Base-by-base conservation (phyloP, 2,113 vertebrate genomes). In the Xenus cinereus region DNA sequence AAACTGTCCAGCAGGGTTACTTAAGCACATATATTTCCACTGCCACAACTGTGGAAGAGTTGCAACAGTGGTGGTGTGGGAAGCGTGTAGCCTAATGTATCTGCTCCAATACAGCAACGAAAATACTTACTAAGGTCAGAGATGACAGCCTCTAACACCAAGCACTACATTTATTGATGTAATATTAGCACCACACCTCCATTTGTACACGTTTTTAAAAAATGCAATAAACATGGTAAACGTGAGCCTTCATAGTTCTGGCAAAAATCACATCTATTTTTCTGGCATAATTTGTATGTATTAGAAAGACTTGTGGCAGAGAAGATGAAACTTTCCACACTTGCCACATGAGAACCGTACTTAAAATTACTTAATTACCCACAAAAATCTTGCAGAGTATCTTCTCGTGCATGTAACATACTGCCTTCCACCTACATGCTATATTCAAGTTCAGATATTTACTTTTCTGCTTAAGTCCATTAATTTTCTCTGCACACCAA, bases 1-100 rank as follows among this genome's bases (percentile, higher is more conserved):
- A 69, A 73, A 45, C 7, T 43, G 24, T 22, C 72, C 64, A 80
- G 33, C 28, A 69, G 28, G 8, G 19, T 62, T 79, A 83, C 16
- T 83, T 37, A 45, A 69, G 19, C 37, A 74, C 28, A n/a, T 8
- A 2, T 5, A 85, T 66, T 87, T 50, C 45, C 32, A 82, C 22
- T 28, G 37, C 18, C 18, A 62, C 15, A 59, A 23, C 7, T 22
- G 18, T 19, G 17, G 53, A 75, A 76, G 62, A 73, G 35, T 6
- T 83, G 14, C 59, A 67, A 51, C 4, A 56, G 48, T 35, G n/a
- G 19, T 1, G 7, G 69, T 30, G 78, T 0, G 1, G 26, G 30
- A 78, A 59, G 12, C 0, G 3, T 3, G 8, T 2, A 64, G 71
- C 24, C 22, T 20, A 35, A 63, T 11, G 4, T 2, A 68, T 35